Evolutionary conservation across 2,888 invertebrate species (phyloP).

Genomic region (Troides aeacus): DNA sequence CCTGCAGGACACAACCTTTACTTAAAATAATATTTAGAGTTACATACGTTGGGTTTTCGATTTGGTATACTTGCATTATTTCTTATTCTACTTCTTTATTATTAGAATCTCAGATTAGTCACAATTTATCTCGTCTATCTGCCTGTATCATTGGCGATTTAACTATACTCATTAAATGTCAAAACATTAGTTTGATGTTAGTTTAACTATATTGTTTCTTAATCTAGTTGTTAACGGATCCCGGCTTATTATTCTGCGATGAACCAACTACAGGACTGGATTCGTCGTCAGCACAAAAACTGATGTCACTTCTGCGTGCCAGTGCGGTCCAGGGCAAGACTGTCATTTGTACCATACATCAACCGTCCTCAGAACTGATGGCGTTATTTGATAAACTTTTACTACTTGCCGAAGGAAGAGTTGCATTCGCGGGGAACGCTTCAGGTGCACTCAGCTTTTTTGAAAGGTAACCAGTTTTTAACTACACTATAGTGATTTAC

Average conservation of each 20-base stretch:
- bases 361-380: constrained; percentile 93
- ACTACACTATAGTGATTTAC: too few species aligned
- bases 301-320: constrained; percentile 85
- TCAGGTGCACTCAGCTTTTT: constrained; percentile 71
- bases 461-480: constrained; percentile 74
- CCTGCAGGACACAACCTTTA: too few species aligned
- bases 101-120: too few species aligned
- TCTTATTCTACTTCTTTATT: too few species aligned
- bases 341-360: constrained; percentile 95
- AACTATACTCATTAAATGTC: too few species aligned
- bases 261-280: constrained; percentile 97
- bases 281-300: constrained; percentile 93
- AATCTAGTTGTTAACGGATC: constrained; percentile 90
- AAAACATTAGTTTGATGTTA: too few species aligned
- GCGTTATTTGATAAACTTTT: constrained; percentile 89
- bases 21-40: too few species aligned
- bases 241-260: constrained; percentile 95
- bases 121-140: too few species aligned
- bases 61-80: too few species aligned
- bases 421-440: constrained; percentile 90
- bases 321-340: constrained; percentile 90
- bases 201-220: too few species aligned
- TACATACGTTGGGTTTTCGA: too few species aligned
- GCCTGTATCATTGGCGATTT: too few species aligned
- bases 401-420: constrained; percentile 91